phyloP scores from a whole-genome alignment of 2,113 vertebrate genomes.

The Saguinus midas region DNA sequence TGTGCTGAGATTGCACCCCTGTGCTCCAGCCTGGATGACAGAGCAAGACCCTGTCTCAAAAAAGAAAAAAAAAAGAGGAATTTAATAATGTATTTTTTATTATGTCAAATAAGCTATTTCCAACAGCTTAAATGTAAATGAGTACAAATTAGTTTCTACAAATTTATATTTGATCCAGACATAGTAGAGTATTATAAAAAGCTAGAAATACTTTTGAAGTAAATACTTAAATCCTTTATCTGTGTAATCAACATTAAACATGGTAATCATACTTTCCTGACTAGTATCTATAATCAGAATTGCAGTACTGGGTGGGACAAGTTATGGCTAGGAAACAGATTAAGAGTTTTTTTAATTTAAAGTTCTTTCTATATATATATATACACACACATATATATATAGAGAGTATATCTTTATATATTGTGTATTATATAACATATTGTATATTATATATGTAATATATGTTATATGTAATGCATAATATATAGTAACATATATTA shows the following conservation, averaged over 20 bases:
- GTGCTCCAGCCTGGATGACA: too few relatives aligned
- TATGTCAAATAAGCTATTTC: neutral
- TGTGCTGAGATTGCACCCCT: too few relatives aligned
- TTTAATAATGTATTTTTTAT: too few relatives aligned
- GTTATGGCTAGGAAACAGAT: neutral
- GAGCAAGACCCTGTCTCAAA: too few relatives aligned
- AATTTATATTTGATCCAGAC: neutral
- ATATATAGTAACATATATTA: too few relatives aligned
- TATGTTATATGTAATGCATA: too few relatives aligned
- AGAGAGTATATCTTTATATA: too few relatives aligned
- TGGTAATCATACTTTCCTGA: neutral
- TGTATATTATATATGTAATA: too few relatives aligned
- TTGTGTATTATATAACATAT: too few relatives aligned
- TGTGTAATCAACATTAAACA: slow-evolving; percentile 31
- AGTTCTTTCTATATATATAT: too few relatives aligned
- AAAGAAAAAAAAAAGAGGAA: too few relatives aligned
- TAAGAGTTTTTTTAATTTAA: neutral
- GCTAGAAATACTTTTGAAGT: slow-evolving; percentile 17
- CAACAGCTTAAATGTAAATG: neutral
- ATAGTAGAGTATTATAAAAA: neutral
- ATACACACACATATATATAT: too few relatives aligned
- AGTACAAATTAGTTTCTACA: neutral
- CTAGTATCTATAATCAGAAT: neutral
- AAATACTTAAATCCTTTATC: neutral
- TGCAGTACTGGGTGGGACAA: neutral